A percentile compares a stretch with the other conserved stretches of the same genome.
phyloP scores from a whole-genome alignment of 2,113 vertebrate species.

The Ursus arctos region DNA sequence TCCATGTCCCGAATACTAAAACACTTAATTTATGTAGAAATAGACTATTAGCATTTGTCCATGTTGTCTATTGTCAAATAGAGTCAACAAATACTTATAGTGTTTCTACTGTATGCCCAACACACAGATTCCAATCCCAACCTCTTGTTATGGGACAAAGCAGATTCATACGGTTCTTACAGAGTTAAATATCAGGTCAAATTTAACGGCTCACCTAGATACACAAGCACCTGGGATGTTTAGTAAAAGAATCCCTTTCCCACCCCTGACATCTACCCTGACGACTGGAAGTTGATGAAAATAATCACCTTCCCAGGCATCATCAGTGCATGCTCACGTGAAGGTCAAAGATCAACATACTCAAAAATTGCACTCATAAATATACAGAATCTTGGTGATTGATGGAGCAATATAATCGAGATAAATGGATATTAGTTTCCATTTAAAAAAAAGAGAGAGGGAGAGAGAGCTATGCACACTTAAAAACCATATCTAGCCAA shows the following conservation, averaged over 20 bases:
- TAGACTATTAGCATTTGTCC: neutral
- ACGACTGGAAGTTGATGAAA: conserved; percentile 55
- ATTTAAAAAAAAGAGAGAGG: conserved; percentile 38
- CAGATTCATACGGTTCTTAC: neutral
- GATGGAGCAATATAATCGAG: conserved; percentile 73
- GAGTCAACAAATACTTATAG: neutral
- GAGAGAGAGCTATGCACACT: conserved; percentile 36
- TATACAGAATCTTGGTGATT: conserved; percentile 78
- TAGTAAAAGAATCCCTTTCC: conserved; percentile 57
- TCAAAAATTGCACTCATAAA: conserved; percentile 80
- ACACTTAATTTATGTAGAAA: neutral
- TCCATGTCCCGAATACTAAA: neutral
- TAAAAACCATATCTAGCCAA: conserved; percentile 60
- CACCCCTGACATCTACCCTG: neutral
- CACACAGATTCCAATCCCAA: neutral
- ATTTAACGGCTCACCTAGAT: conserved; percentile 28
- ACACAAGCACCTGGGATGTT: neutral
- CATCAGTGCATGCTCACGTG: conserved; percentile 60
- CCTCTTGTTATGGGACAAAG: neutral
- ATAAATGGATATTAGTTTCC: conserved; percentile 78
- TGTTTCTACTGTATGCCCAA: neutral
- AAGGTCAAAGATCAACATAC: conserved; percentile 84
- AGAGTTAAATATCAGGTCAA: conserved; percentile 1
- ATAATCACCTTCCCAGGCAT: conserved; percentile 70
- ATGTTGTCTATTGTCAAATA: neutral